phyloP scores from a whole-genome alignment of 2,888 invertebrate genomes.

The Eumerus sabulonum region DNA sequence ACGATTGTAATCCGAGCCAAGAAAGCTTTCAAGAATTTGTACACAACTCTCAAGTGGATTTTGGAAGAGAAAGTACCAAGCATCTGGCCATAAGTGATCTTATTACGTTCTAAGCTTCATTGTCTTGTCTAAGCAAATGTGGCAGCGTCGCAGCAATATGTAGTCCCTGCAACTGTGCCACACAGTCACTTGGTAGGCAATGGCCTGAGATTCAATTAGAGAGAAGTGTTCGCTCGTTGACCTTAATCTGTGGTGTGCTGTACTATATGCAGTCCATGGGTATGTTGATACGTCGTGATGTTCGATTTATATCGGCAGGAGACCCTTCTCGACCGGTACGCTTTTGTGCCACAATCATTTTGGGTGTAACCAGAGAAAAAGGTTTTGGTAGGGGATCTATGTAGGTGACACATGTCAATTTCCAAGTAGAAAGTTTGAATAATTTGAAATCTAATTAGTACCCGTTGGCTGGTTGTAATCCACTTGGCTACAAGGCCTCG shows the following conservation, averaged over 20 bases:
- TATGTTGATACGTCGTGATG: constrained; percentile 58
- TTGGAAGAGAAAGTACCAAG: constrained; percentile 55
- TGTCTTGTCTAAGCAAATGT: constrained; percentile 27
- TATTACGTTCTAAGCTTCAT: constrained; percentile 41
- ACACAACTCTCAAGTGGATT: constrained; percentile 23
- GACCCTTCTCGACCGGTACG: constrained; percentile 65
- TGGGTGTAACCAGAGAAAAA: not conserved
- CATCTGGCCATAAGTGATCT: constrained; percentile 32
- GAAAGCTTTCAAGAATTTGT: constrained; percentile 42
- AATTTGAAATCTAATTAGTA: constrained; percentile 63
- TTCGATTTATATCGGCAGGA: constrained; percentile 67
- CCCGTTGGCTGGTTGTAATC: constrained; percentile 9
- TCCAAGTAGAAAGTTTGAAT: constrained; percentile 67
- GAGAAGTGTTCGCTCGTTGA: constrained; percentile 65
- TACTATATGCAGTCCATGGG: constrained; percentile 14
- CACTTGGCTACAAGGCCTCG: not conserved
- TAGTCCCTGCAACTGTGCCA: not conserved
- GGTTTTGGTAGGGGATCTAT: constrained; percentile 28
- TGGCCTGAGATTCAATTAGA: constrained; percentile 62
- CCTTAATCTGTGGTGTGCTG: constrained; percentile 53
- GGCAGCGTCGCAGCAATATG: constrained; percentile 12
- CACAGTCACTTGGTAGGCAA: too few species aligned
- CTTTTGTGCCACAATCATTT: constrained; percentile 53
- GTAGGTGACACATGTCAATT: constrained; percentile 68
- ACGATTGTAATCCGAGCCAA: constrained; percentile 17